These are phyloP conservation scores for Onthophagus sagittarius DNA, from an alignment of 2,888 invertebrate species.

Conservation along the genomic window DNA sequence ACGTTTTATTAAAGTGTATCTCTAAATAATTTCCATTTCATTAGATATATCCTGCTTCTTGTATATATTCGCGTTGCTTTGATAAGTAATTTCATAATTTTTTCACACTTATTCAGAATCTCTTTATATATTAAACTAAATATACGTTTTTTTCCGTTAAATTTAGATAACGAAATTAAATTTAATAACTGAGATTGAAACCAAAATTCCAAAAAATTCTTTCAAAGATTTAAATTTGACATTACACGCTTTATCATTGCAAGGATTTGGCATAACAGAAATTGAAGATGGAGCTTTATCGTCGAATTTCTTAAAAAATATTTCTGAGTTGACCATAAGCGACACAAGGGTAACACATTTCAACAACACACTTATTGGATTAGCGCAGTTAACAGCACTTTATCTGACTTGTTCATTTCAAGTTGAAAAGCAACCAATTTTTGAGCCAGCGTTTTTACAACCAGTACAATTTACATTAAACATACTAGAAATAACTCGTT, in stretches of 20 bases:
- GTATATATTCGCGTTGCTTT: too few species aligned
- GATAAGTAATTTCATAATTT: too few species aligned
- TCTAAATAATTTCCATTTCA: too few species aligned
- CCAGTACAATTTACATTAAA: neutral
- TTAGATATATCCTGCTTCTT: too few species aligned
- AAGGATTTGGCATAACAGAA: neutral
- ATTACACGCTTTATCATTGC: neutral
- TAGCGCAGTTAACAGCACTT: neutral
- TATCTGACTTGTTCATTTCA: neutral
- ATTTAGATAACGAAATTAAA: too few species aligned
- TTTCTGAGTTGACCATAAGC: neutral
- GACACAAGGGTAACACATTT: neutral
- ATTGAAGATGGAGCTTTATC: neutral
- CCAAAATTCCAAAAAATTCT: neutral
- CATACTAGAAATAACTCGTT: neutral
- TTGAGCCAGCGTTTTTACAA: neutral
- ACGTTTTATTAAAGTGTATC: too few species aligned
- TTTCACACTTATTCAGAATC: too few species aligned
- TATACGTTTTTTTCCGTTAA: too few species aligned
- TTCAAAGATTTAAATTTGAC: neutral
- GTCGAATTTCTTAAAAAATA: neutral
- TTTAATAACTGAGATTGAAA: neutral
- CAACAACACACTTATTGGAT: neutral
- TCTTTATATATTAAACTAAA: too few species aligned
- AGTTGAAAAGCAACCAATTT: neutral